A percentile compares a stretch with the other conserved stretches of the same genome.
phyloP scores from a whole-genome alignment of 2,797 vertebrate species.

The Falco rusticolus region DNA sequence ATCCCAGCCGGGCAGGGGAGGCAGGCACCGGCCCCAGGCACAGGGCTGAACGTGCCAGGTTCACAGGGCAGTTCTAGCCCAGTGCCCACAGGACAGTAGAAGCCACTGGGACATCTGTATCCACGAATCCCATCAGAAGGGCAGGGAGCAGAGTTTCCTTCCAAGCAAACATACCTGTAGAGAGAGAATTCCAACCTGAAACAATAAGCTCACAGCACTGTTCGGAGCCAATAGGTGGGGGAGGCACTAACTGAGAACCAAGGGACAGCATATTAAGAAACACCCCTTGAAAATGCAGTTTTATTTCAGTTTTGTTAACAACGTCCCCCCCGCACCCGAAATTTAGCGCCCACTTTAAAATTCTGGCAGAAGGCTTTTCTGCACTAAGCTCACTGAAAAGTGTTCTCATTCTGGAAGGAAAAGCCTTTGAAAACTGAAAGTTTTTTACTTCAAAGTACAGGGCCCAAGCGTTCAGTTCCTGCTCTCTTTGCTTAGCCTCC shows the following conservation, averaged over 20 bases:
- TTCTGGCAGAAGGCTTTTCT: neutral
- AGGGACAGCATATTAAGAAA: neutral
- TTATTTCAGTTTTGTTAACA: neutral
- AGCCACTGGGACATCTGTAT: constrained; percentile 86
- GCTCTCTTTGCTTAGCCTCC: neutral
- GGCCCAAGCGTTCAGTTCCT: neutral
- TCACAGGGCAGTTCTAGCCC: constrained; percentile 83
- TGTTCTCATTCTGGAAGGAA: neutral
- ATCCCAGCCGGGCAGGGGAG: constrained; percentile 84
- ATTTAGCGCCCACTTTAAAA: neutral
- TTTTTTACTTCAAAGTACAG: neutral
- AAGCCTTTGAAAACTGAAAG: neutral
- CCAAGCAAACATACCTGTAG: constrained; percentile 86
- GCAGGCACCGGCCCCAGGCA: constrained; percentile 81
- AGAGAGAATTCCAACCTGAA: neutral
- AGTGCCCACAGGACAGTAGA: constrained; percentile 85
- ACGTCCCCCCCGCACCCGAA: neutral
- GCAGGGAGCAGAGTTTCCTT: constrained; percentile 81
- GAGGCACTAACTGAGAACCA: neutral
- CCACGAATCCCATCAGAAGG: constrained; percentile 82
- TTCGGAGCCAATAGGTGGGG: neutral
- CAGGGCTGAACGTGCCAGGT: constrained; percentile 86
- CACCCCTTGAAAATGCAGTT: neutral
- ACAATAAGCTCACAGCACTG: neutral
- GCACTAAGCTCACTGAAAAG: neutral